These are phyloP conservation scores for Stratiolaelaps scimitus DNA, from an alignment of 1,140 invertebrate genomes.

Conservation along the genomic window DNA sequence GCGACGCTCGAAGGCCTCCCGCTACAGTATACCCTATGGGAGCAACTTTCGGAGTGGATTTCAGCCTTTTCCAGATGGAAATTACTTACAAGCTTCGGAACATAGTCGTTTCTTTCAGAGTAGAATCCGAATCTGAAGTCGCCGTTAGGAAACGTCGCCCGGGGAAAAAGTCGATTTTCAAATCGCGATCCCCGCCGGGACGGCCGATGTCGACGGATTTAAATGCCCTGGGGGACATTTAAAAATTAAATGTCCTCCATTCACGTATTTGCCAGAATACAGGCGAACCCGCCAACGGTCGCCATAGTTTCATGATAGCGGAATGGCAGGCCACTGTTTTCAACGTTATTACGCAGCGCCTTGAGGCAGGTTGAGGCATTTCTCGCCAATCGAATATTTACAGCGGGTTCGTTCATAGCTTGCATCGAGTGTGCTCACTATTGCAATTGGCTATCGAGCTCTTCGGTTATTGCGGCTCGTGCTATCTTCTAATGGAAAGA, in stretches of 20 bases:
- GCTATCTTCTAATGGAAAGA: too few species aligned
- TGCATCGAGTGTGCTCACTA: too few species aligned
- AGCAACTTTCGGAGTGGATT: not conserved
- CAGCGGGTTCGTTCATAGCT: too few species aligned
- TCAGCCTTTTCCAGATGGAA: not conserved
- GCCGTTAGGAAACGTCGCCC: not conserved
- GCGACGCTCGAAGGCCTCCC: too few species aligned
- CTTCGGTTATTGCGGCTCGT: too few species aligned
- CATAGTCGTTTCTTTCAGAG: conserved; percentile 2
- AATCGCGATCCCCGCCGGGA: conserved; percentile 1
- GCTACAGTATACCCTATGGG: not conserved
- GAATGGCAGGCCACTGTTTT: too few species aligned
- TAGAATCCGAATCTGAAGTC: not conserved
- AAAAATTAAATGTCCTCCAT: conserved; percentile 29
- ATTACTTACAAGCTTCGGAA: conserved; percentile 3
- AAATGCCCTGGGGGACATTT: conserved; percentile 15
- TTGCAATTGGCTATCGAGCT: too few species aligned
- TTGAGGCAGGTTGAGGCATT: too few species aligned
- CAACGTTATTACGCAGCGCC: too few species aligned
- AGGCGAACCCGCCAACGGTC: not conserved
- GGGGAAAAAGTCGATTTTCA: conserved; percentile 8
- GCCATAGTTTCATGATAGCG: too few species aligned
- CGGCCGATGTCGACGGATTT: not conserved
- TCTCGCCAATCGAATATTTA: too few species aligned
- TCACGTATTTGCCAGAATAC: conserved; percentile 14